These are phyloP conservation scores for Temnopleurus reevesii DNA, from an alignment of 53 echinoderm and acorn worm genomes.

Conservation along the genomic window DNA sequence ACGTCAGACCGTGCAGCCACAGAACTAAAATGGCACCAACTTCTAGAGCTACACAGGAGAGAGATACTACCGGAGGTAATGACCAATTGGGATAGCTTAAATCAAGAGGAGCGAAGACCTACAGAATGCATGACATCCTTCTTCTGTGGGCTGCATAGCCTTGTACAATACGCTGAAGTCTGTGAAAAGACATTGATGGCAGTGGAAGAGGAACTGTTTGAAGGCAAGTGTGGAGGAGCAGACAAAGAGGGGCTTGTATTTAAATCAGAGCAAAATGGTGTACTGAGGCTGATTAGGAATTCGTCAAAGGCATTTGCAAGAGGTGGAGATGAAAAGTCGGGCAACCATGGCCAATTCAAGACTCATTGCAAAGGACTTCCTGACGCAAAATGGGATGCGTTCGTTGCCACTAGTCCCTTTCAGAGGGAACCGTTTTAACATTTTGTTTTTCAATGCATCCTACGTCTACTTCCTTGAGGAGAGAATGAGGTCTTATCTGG, in stretches of 20 bases:
- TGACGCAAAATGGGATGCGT: neutral
- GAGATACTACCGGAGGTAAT: constrained; percentile 3
- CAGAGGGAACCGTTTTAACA: constrained; percentile 11
- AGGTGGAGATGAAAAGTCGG: neutral
- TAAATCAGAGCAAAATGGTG: neutral
- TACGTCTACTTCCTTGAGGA: neutral
- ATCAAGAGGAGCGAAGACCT: neutral
- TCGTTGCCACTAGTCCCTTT: neutral
- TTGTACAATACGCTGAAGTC: constrained; percentile 1
- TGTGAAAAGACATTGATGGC: neutral
- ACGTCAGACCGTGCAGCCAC: constrained; percentile 51
- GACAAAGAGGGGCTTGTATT: neutral
- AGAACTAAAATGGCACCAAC: constrained; percentile 36
- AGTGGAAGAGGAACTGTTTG: neutral
- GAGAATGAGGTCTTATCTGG: neutral
- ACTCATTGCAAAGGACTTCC: neutral
- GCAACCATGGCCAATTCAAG: constrained; percentile 17
- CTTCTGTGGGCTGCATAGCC: constrained; percentile 50
- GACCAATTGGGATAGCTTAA: neutral
- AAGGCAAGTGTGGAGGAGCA: neutral
- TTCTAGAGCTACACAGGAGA: neutral
- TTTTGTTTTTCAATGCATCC: constrained; percentile 7
- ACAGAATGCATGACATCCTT: neutral
- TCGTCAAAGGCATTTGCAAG: constrained; percentile 14
- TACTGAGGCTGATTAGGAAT: neutral